Percentiles rank a stretch among this genome's conserved stretches.
phyloP scores from a whole-genome alignment of 2,113 vertebrate genomes.

The Coracopsis vasa region DNA sequence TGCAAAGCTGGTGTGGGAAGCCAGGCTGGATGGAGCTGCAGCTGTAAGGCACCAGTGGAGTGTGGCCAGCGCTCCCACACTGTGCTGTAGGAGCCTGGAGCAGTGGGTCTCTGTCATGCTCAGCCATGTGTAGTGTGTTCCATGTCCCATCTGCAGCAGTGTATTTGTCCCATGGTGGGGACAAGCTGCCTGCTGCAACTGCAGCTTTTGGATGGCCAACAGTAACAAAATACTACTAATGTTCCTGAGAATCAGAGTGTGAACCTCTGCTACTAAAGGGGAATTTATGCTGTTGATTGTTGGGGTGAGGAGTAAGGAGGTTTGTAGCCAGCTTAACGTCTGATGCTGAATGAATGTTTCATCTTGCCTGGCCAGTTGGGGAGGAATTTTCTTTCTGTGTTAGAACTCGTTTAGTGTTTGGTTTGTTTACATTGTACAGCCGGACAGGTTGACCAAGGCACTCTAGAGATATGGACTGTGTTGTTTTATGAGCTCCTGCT shows the following conservation, averaged over 20 bases:
- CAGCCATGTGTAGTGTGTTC: rapidly evolving
- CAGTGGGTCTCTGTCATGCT: background rate
- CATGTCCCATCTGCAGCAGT: background rate
- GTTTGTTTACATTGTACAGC: background rate
- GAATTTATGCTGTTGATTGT: background rate
- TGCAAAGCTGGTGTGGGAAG: background rate
- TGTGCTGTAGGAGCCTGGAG: background rate
- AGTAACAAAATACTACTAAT: background rate
- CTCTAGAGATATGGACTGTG: background rate
- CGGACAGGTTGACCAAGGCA: background rate
- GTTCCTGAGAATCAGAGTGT: background rate
- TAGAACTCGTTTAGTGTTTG: background rate
- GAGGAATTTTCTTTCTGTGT: background rate
- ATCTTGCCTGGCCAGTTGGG: background rate
- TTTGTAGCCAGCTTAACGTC: background rate
- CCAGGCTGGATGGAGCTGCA: background rate
- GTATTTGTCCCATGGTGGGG: rapidly evolving
- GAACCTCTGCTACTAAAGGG: background rate
- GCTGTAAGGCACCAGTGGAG: background rate
- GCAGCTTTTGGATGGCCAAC: background rate
- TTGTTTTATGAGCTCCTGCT: background rate
- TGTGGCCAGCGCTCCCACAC: rapidly evolving
- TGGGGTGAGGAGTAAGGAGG: background rate
- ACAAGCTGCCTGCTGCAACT: background rate
- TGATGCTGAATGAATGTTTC: background rate